Base-by-base conservation (phyloP, 2,888 invertebrate genomes). In the Coenonympha arcania region DNA sequence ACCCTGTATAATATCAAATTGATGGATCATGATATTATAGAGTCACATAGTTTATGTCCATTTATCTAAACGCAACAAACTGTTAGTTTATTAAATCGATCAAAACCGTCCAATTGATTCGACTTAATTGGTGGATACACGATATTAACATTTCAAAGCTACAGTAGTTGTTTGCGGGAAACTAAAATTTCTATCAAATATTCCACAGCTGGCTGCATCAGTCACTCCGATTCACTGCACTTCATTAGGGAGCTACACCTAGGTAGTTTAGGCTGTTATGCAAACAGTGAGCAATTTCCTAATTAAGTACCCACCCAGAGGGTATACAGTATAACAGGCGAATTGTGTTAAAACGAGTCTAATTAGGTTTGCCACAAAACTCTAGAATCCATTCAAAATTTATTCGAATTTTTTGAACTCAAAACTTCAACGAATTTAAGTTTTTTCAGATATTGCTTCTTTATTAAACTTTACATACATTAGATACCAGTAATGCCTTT, bases 221-320 rank as follows among this genome's bases (percentile, higher is more conserved):
- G 47, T 53, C 43, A 33, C 16, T 41, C 36, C 39, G 24, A 37
- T 40, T 45, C 42, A 58, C 36, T 43, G 34, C 19, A 50, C 46
- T 49, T 59, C 55, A 56, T 59, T 61, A 58, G 40, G 52, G 53
- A 55, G 49, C 56, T 59, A 63, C 66, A 63, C n/a, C n/a, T n/a
- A n/a, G 69, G 64, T 66, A 63, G 70, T 72, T 73, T 70, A 71
- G 71, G 66, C 71, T 70, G 63, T 67, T 71, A 71, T 71, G 69
- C 73, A 73, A 76, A 77, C 73, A 75, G 65, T 65, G 62, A 66
- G 66, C 76, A 73, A 78, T 81, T 79, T 80, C 72, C 76, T 82
- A 82, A 81, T 82, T 79, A 80, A 76, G 74, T 70, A 75, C 63
- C 64, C 72, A 66, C 63, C 65, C 72, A 66, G 58, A 60, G 68